Evolutionary conservation across 2,888 invertebrate genomes (phyloP), one percentile per base, ranked within the genome.

Genomic region (Microchrysa polita): DNA sequence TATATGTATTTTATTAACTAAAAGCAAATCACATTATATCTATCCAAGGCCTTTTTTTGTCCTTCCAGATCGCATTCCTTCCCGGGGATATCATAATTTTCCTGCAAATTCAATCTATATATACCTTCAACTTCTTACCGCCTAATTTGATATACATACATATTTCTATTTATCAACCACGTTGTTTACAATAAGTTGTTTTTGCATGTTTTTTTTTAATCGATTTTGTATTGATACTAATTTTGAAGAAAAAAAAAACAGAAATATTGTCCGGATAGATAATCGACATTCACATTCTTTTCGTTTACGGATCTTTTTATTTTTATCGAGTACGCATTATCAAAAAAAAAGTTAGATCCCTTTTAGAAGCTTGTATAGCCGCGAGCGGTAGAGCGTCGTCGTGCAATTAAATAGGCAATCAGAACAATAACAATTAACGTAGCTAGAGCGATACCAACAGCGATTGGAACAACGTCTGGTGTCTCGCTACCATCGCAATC

Each of bases 401-500:
- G 93, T 75, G 95, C 97, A 81, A 96, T 90, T 77, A 98, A 89
- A 87, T 98, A 99, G 59, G 95, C 96, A 78, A 93, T 89, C 78
- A 99, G 89, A 71, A 99, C 96, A 77, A 97, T 90, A 75, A 97
- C 86, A 77, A 98, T 96, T 74, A 98, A 88, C 67, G 90, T 94
- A 76, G 94, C 95, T 74, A 99, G 88, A 67, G 95, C 94, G 83
- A 95, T 94, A 16, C 98, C 99, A 76, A 99, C 98, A 22, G 95
- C 96, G 82, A 99, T 97, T 23, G 98, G 98, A 74, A 99, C 97
- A 77, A 96, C 90, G 86, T 98, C 98, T 16, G 94, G 90, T 5
- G 93, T 91, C 79, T 91, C 90, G 48, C 87, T 87, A 74, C 89
- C 87, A 79, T 89, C 88, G 84, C 95, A 95, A 80, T 93, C 92